These are phyloP conservation scores for Silvanus unidentatus DNA, from an alignment of 2,888 invertebrate species.

Conservation along the genomic window DNA sequence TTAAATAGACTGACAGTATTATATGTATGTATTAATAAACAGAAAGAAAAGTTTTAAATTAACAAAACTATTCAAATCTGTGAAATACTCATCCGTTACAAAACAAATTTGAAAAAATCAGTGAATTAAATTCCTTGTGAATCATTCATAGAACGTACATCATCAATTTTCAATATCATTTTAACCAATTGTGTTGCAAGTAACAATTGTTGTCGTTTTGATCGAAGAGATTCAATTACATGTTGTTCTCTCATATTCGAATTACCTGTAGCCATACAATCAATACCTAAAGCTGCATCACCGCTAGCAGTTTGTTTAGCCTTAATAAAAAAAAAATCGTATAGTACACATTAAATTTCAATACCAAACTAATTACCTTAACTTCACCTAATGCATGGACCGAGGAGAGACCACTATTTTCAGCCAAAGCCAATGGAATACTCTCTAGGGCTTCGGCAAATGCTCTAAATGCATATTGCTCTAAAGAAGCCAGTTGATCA, in stretches of 20 bases:
- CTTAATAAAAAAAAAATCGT: constrained; percentile 26
- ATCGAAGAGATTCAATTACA: constrained; percentile 94
- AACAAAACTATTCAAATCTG: too few species aligned
- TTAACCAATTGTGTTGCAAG: constrained; percentile 97
- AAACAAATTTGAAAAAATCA: too few species aligned
- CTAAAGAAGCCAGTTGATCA: constrained; percentile 80
- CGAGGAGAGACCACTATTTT: constrained; percentile 91
- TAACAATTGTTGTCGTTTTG: constrained; percentile 95
- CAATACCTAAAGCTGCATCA: constrained; percentile 85
- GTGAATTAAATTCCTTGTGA: constrained; percentile 14
- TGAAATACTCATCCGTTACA: too few species aligned
- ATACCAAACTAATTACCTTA: constrained; percentile 47
- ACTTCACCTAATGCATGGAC: constrained; percentile 88
- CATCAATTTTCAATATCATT: constrained; percentile 99
- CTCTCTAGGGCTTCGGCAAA: constrained; percentile 95
- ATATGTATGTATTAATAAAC: too few species aligned
- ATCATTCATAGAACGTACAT: constrained; percentile 54
- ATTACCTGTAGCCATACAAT: constrained; percentile 81
- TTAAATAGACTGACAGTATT: too few species aligned
- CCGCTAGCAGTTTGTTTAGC: constrained; percentile 80
- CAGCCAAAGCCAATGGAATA: constrained; percentile 91
- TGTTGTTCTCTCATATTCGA: constrained; percentile 90
- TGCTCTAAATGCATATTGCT: constrained; percentile 94
- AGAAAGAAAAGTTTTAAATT: too few species aligned
- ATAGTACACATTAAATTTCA: constrained; percentile 2